Base-by-base conservation (phyloP, 2,797 vertebrate species). In the Pseudomugil tenellus region DNA sequence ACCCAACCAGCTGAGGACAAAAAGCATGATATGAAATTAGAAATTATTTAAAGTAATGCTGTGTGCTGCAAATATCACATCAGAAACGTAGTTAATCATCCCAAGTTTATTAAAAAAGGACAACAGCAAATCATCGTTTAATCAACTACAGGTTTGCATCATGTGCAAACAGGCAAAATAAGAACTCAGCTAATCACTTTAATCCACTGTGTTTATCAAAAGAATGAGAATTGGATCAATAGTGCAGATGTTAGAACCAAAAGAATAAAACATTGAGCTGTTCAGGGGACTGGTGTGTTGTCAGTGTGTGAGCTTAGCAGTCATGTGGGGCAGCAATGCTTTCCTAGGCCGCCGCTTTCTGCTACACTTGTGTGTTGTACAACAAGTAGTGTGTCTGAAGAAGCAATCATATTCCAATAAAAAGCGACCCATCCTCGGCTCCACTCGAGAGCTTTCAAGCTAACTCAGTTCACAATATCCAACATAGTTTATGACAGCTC, bases 401-500 rank as follows among this genome's bases (percentile, higher is more conserved):
- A 81, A 83, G 75, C 61, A 58, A 79, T 72, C 58, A 14, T 39
- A 66, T 64, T 87, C 80, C 87, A 89, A 82, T 86, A 87, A 90
- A 91, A 85, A 77, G 77, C 53, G 77, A 90, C 79, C 86, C 77
- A 54, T 72, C 75, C 73, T 77, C 67, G 57, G 77, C 66, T 80
- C 11, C 79, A 65, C 81, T 72, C 74, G 29, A 46, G 67, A 86
- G 80, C 65, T 72, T 84, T 83, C 74, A 69, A 79, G 86, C 80
- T 54, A 74, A 86, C 74, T 88, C 81, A 79, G 81, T 79, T 81
- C 81, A 83, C 70, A 66, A 67, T 76, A 80, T 80, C 78, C 76
- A 62, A 76, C 77, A 81, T 70, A 70, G 76, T 86, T 89, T 86
- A 89, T 85, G 86, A 87, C 84, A 85, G 80, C 32, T 68, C 64